phyloP scores from a whole-genome alignment of 1,140 invertebrate species.

The Nephotettix cincticeps region DNA sequence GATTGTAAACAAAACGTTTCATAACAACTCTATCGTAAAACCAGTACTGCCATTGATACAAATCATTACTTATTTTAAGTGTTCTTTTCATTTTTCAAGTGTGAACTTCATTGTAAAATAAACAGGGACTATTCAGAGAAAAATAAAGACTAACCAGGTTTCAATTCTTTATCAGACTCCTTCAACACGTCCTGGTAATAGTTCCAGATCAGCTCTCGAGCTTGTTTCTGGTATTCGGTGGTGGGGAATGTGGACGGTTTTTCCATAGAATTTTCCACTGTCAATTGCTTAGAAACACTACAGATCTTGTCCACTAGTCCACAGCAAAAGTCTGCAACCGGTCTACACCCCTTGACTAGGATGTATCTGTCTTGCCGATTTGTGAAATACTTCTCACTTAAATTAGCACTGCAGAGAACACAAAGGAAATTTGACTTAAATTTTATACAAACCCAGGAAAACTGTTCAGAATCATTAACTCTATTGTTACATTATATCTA shows the following conservation, averaged over 20 bases:
- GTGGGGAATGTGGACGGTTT: not conserved
- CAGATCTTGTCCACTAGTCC: constrained; percentile 41
- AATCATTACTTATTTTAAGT: too few relatives aligned
- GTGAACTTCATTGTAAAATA: too few relatives aligned
- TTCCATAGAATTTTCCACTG: not conserved
- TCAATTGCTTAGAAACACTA: not conserved
- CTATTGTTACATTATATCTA: too few relatives aligned
- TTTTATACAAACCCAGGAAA: too few relatives aligned
- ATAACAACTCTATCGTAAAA: too few relatives aligned
- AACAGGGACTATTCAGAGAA: too few relatives aligned
- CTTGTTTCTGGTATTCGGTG: not conserved
- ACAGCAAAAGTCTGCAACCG: constrained; percentile 84
- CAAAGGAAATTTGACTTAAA: too few relatives aligned
- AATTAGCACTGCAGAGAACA: constrained; percentile 84
- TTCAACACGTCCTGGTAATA: not conserved
- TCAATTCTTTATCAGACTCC: not conserved
- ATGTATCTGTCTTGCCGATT: constrained; percentile 97
- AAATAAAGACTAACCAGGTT: not conserved
- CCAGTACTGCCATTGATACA: too few relatives aligned
- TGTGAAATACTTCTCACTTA: constrained; percentile 96
- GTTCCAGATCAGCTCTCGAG: not conserved
- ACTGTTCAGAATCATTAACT: too few relatives aligned
- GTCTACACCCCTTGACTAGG: constrained; percentile 78
- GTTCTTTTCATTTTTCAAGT: too few relatives aligned
- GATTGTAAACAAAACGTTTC: too few relatives aligned